Base-by-base conservation (phyloP, 2,888 invertebrate genomes). In the Harpagoxenus sublaevis region DNA sequence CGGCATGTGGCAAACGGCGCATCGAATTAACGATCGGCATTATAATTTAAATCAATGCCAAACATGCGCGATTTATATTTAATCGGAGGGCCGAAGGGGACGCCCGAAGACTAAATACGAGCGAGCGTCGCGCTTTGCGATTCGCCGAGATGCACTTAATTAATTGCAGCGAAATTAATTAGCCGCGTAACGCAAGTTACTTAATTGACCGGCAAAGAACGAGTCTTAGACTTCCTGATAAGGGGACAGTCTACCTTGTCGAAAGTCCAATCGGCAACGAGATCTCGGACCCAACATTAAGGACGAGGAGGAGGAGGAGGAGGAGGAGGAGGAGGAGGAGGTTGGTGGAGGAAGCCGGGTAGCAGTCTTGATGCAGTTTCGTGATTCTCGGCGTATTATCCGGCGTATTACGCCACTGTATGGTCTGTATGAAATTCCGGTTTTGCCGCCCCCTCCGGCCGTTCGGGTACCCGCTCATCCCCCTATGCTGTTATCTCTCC, bases 401-500 rank as follows among this genome's bases (percentile, higher is more conserved):
- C 89, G 81, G 90, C 90, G 92, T 89, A 92, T 94, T 94, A 94
- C 94, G 94, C 94, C 94, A 94, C 92, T 93, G 93, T 92, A 94
- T 93, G 92, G 93, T 94, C 92, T 93, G 93, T 92, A 94, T 93
- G 92, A 94, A 94, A 94, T 94, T 94, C 94, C 94, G 94, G 94
- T 94, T 94, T 89, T 92, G 87, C 92, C 90, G 92, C 91, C 91
- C 91, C 92, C 91, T 89, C 86, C 87, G 84, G 84, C 77, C 85
- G 83, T 87, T 89, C 86, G 86, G 84, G 68, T 84, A 83, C 88
- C 86, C 86, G 84, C 86, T 91, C 84, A 87, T 81, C 87, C 90
- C 85, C 79, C 87, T 88, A 73, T 83, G 84, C 88, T 90, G 84
- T 91, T 91, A 91, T 88, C 89, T 88, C 85, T 85, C 71, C 83